A percentile compares a stretch with the other conserved stretches of the same genome.
phyloP scores from a whole-genome alignment of 2,113 vertebrate genomes.

The Motacilla tschutschensis region DNA sequence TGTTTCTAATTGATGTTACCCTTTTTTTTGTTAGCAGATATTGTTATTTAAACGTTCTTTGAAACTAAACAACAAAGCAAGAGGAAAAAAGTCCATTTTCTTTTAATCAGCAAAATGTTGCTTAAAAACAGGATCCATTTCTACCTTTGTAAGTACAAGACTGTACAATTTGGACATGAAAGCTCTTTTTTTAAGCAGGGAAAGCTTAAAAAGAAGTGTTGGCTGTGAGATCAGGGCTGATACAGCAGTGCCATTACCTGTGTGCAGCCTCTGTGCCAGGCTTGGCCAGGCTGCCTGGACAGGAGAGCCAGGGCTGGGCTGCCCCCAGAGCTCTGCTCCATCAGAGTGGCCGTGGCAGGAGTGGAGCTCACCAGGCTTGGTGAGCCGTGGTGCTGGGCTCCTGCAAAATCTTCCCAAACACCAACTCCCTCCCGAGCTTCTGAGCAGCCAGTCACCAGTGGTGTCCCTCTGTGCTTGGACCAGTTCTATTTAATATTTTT shows the following conservation, averaged over 20 bases:
- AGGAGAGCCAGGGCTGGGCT: fast-evolving
- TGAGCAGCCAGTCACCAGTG: too few species aligned
- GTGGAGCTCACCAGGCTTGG: fast-evolving
- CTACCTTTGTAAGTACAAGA: not conserved
- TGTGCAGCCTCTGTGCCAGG: fast-evolving
- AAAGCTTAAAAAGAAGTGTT: not conserved
- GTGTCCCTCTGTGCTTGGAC: too few species aligned
- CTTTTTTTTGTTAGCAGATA: constrained; percentile 45
- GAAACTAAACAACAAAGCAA: constrained; percentile 43
- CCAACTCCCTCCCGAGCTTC: fast-evolving
- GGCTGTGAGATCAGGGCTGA: not conserved
- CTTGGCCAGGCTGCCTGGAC: not conserved
- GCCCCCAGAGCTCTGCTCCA: too few species aligned
- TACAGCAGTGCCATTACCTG: not conserved
- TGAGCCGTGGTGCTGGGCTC: fast-evolving
- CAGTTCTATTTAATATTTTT: too few species aligned
- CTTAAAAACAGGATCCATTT: not conserved
- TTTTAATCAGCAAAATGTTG: constrained; percentile 7
- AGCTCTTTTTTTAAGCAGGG: not conserved
- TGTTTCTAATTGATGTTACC: constrained; percentile 33
- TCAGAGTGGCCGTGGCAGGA: fast-evolving
- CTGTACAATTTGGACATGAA: not conserved
- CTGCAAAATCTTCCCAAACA: not conserved
- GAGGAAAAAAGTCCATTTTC: not conserved
- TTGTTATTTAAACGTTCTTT: constrained; percentile 42